Conservation (phyloP, 2,797 vertebrate species). For the Rhabdophis nuchalis region DNA sequence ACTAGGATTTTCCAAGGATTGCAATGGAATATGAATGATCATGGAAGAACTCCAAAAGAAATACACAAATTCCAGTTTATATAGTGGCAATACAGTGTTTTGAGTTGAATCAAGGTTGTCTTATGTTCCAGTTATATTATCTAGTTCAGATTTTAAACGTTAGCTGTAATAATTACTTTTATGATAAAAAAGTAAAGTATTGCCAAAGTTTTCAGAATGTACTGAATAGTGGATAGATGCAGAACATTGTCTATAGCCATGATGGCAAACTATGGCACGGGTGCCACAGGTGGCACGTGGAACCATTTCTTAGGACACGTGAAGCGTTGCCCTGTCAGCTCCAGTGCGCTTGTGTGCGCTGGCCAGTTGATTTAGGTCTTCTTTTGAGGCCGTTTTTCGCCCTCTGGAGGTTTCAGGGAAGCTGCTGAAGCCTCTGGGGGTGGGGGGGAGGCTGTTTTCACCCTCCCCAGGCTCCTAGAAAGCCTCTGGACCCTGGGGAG, state of each 20-base stretch:
- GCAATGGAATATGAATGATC: background rate
- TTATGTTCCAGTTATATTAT: background rate
- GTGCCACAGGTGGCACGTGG: too few species aligned
- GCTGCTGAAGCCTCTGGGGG: too few species aligned
- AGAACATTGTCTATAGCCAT: background rate
- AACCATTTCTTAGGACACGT: too few species aligned
- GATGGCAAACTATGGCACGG: too few species aligned
- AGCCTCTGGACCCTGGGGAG: too few species aligned
- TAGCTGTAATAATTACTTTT: background rate
- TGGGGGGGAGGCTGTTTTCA: too few species aligned
- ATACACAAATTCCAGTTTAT: background rate
- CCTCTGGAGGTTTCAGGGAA: too few species aligned
- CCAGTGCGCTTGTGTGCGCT: too few species aligned
- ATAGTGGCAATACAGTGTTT: background rate
- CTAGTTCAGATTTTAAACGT: background rate
- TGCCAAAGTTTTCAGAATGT: background rate
- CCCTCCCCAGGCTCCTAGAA: too few species aligned
- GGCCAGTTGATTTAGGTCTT: too few species aligned
- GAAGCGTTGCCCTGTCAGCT: too few species aligned
- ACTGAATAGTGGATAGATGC: background rate
- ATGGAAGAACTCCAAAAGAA: background rate
- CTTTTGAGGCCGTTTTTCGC: too few species aligned
- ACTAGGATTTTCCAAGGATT: background rate
- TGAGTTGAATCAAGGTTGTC: background rate
- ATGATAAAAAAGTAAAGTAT: background rate